Evolutionary conservation across 2,113 vertebrate genomes (phyloP).

Genomic region (Nipponia nippon): DNA sequence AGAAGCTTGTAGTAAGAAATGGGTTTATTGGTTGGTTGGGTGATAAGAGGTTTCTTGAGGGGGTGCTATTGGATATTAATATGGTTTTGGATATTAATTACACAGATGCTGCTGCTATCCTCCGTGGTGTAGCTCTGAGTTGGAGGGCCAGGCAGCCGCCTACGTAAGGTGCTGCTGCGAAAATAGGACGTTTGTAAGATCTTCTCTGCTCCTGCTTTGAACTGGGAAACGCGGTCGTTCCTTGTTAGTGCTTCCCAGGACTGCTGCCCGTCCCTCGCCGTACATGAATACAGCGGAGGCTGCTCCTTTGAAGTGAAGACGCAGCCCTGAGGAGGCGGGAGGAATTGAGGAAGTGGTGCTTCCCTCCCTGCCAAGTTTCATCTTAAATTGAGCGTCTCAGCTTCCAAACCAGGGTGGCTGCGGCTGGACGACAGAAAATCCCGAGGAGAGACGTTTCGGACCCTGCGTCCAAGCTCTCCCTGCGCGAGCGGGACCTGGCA

Average conservation of each 20-base stretch:
- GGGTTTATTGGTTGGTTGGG: not conserved
- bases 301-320: not conserved
- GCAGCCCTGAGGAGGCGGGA: not conserved
- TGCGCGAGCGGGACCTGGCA: not conserved
- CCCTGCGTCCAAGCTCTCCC: not conserved
- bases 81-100: accelerated
- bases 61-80: accelerated
- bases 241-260: not conserved
- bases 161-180: not conserved
- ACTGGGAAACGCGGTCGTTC: not conserved
- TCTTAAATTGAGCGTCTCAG: accelerated
- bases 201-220: not conserved
- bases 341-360: not conserved
- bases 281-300: accelerated
- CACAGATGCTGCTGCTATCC: accelerated
- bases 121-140: accelerated
- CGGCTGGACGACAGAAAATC: not conserved
- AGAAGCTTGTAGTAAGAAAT: not conserved
- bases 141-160: too few species aligned
- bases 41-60: not conserved
- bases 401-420: not conserved
- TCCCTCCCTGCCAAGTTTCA: not conserved
- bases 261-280: not conserved
- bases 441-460: not conserved
- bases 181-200: not conserved